Conservation (phyloP, 1,140 invertebrate genomes). For the Rhysida immarginata region DNA sequence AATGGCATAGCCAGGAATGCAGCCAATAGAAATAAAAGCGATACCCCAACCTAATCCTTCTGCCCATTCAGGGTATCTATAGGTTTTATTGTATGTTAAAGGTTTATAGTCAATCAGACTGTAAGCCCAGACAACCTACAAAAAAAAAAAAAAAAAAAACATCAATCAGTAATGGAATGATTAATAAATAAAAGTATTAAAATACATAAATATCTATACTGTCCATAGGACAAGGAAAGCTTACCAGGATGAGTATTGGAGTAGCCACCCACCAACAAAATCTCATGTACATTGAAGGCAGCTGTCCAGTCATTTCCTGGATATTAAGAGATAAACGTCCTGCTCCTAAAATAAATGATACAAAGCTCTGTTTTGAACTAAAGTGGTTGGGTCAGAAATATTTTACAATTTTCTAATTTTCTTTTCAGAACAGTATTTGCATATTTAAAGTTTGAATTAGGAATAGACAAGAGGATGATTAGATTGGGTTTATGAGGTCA, state of each 20-base stretch:
- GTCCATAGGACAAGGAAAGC: too few species aligned
- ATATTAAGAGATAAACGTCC: conserved; percentile 59
- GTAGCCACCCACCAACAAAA: conserved; percentile 69
- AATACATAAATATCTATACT: too few species aligned
- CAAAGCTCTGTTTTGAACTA: too few species aligned
- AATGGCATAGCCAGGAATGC: conserved; percentile 65
- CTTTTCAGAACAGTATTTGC: too few species aligned
- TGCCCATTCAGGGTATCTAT: conserved; percentile 68
- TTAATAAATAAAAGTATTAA: too few species aligned
- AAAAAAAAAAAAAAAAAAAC: conserved; percentile 9
- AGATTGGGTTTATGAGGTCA: too few species aligned
- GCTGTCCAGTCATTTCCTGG: conserved; percentile 67
- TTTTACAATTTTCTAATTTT: too few species aligned
- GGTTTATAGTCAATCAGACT: conserved; percentile 71
- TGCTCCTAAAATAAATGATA: conserved; percentile 45
- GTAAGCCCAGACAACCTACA: conserved; percentile 67
- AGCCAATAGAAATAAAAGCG: conserved; percentile 60
- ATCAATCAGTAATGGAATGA: conserved; percentile 3
- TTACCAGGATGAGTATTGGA: conserved; percentile 62
- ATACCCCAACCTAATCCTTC: conserved; percentile 73
- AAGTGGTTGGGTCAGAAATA: too few species aligned
- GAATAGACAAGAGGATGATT: too few species aligned
- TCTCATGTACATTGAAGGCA: conserved; percentile 61
- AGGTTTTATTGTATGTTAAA: conserved; percentile 58
- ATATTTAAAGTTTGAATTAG: too few species aligned